Evolutionary conservation across 2,797 vertebrate genomes (phyloP).

Genomic region (Graptemys geographica): DNA sequence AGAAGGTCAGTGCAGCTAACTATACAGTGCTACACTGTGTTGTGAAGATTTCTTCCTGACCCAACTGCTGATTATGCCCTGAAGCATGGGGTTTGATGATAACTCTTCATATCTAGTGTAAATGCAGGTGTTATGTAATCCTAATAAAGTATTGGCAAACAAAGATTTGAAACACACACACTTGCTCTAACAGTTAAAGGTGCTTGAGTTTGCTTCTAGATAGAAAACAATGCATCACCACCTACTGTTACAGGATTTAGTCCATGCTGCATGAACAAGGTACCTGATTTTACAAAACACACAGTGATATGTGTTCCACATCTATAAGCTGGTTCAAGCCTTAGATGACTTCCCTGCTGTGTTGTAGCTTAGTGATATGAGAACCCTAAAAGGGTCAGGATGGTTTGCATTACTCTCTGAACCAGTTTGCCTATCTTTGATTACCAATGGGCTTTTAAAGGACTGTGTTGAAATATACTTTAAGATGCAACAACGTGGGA

Average conservation of each 20-base stretch:
- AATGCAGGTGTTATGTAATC: neutral
- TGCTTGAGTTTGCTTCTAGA: neutral
- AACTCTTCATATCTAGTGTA: neutral
- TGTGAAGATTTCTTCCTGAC: neutral
- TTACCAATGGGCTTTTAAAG: neutral
- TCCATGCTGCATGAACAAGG: neutral
- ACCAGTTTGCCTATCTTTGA: neutral
- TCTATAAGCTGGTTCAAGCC: neutral
- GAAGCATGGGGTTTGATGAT: neutral
- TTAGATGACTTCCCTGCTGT: slow-evolving; percentile 9
- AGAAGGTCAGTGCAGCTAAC: neutral
- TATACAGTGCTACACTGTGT: rapidly evolving
- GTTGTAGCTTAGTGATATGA: neutral
- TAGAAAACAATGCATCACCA: neutral
- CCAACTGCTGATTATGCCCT: neutral
- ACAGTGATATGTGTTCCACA: rapidly evolving
- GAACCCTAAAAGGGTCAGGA: neutral
- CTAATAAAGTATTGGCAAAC: neutral
- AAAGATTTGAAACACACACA: neutral
- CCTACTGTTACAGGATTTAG: neutral
- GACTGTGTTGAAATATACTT: neutral
- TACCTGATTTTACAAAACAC: neutral
- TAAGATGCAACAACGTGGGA: neutral
- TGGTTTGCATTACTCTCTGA: neutral
- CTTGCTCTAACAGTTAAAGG: neutral